Percentiles rank a stretch among this genome's conserved stretches.
These are phyloP conservation scores for Hartigia nigra DNA, from an alignment of 2,888 invertebrate species.

Conservation along the genomic window DNA sequence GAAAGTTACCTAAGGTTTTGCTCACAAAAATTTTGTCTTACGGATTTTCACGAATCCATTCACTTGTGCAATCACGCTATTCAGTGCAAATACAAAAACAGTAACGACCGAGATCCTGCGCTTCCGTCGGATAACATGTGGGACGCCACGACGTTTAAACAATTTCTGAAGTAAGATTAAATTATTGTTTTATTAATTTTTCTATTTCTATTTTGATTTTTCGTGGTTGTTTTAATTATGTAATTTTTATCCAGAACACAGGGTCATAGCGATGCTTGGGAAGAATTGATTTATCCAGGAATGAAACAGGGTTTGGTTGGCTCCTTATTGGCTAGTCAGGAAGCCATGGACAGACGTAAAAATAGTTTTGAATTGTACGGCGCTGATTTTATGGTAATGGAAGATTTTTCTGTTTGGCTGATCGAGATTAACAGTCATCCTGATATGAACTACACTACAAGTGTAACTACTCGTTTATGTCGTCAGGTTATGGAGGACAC, in stretches of 20 bases:
- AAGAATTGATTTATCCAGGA: slow-evolving; percentile 87
- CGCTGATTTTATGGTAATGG: slow-evolving; percentile 94
- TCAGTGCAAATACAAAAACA: slow-evolving; percentile 87
- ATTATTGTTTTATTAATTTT: slow-evolving; percentile 44
- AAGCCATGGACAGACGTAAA: slow-evolving; percentile 81
- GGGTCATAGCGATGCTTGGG: slow-evolving; percentile 84
- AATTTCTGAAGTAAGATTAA: slow-evolving; percentile 64
- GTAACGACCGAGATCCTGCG: slow-evolving; percentile 76
- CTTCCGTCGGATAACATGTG: slow-evolving; percentile 95
- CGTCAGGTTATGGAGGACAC: slow-evolving; percentile 90
- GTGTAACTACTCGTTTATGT: slow-evolving; percentile 88
- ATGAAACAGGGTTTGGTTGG: slow-evolving; percentile 83
- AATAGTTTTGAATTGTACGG: slow-evolving; percentile 95
- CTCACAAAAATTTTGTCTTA: slow-evolving; percentile 86
- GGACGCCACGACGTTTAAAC: slow-evolving; percentile 87
- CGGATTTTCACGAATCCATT: slow-evolving; percentile 90
- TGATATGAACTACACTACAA: slow-evolving; percentile 90
- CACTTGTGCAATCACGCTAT: slow-evolving; percentile 95
- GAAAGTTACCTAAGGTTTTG: slow-evolving; percentile 94
- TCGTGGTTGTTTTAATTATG: background rate
- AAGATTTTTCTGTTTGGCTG: slow-evolving; percentile 89
- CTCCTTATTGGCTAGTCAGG: slow-evolving; percentile 88
- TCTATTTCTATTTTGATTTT: background rate
- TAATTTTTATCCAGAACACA: slow-evolving; percentile 70
- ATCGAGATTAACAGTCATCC: slow-evolving; percentile 96